A percentile compares a stretch with the other conserved stretches of the same genome.
Conservation (phyloP, 2,888 invertebrate genomes). For the Eupithecia subfuscata region DNA sequence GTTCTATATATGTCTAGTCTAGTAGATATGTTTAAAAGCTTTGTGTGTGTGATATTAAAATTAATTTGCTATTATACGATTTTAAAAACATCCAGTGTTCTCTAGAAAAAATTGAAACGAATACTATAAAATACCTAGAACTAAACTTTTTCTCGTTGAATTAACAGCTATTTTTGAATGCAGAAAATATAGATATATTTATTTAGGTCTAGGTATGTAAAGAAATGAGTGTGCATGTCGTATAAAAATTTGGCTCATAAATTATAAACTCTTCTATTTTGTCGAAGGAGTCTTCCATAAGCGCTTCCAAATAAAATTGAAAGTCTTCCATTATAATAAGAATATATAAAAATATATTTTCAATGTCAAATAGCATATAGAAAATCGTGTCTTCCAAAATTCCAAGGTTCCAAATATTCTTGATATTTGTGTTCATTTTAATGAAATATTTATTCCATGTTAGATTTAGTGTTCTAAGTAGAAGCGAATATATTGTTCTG, state of each 20-base stretch:
- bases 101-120: not conserved
- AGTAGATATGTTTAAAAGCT: not conserved
- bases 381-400: slow-evolving; percentile 60
- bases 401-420: slow-evolving; percentile 50
- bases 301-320: slow-evolving; percentile 38
- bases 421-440: slow-evolving; percentile 42
- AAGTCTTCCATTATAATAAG: slow-evolving; percentile 55
- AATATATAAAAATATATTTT: slow-evolving; percentile 66
- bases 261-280: not conserved
- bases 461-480: slow-evolving; percentile 54
- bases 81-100: not conserved
- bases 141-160: not conserved
- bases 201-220: not conserved
- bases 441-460: slow-evolving; percentile 27
- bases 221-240: not conserved
- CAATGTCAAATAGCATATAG: slow-evolving; percentile 65
- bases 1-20: not conserved
- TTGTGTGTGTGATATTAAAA: slow-evolving; percentile 1
- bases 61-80: slow-evolving; percentile 16
- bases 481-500: slow-evolving; percentile 59
- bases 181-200: not conserved
- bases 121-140: not conserved
- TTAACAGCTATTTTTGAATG: not conserved
- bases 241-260: not conserved
- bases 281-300: slow-evolving; percentile 5